These are phyloP conservation scores for Speoplatyrhinus poulsoni DNA, from an alignment of 2,113 vertebrate genomes.

Conservation along the genomic window DNA sequence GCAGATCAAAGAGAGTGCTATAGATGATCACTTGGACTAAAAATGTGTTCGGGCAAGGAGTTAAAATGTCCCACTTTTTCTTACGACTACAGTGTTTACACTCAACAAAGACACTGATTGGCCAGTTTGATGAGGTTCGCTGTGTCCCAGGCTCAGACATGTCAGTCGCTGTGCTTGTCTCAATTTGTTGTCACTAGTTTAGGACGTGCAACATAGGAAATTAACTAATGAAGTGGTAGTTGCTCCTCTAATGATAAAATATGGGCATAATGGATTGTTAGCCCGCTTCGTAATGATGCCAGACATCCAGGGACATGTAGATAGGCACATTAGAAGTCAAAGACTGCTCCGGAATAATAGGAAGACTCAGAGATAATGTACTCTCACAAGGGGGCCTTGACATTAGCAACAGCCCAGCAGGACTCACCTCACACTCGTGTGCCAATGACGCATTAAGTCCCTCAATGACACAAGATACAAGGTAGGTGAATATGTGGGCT, in stretches of 20 bases:
- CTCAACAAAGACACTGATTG: constrained; percentile 26
- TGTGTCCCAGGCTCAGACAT: not conserved
- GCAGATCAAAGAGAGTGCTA: constrained; percentile 39
- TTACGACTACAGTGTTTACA: constrained; percentile 35
- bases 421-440: constrained; percentile 61
- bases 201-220: constrained; percentile 45
- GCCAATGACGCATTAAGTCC: constrained; percentile 71
- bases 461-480: constrained; percentile 74
- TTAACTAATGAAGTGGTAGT: constrained; percentile 55
- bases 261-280: constrained; percentile 71
- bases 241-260: constrained; percentile 54
- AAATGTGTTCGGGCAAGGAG: constrained; percentile 42
- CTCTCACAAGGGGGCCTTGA: constrained; percentile 71
- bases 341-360: constrained; percentile 72
- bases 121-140: constrained; percentile 24
- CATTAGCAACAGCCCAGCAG: constrained; percentile 75
- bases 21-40: constrained; percentile 23
- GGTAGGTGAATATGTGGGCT: constrained; percentile 64
- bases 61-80: constrained; percentile 40
- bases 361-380: constrained; percentile 76
- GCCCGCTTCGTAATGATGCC: constrained; percentile 59
- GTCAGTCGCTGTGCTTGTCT: not conserved
- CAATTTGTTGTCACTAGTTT: not conserved
- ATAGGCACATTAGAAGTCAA: constrained; percentile 77
- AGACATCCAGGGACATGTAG: constrained; percentile 64